Evolutionary conservation across 2,888 invertebrate species (phyloP).

Genomic region (Formica aserva): DNA sequence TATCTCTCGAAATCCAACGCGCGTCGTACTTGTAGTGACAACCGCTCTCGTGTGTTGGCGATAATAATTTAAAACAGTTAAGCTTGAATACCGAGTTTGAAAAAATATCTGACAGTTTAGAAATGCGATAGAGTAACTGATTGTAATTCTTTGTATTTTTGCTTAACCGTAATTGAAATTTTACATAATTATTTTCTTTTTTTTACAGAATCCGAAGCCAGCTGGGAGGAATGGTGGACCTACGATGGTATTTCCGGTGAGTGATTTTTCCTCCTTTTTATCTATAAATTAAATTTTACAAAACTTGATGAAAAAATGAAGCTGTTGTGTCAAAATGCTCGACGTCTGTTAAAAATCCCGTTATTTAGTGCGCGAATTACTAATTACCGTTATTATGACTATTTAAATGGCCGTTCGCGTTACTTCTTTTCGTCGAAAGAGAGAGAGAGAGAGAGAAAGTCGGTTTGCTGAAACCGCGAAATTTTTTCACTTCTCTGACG

Average conservation of each 20-base stretch:
- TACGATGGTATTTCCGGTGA: constrained; percentile 94
- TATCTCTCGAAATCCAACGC: constrained; percentile 51
- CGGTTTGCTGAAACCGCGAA: background rate
- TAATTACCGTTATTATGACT: background rate
- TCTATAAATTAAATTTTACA: background rate
- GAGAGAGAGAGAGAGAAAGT: no score
- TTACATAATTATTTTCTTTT: constrained; percentile 74
- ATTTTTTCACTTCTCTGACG: background rate
- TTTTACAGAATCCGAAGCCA: constrained; percentile 90
- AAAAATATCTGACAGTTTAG: background rate
- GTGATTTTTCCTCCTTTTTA: constrained; percentile 47
- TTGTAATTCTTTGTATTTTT: background rate
- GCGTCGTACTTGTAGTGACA: background rate
- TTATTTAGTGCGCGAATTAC: no score
- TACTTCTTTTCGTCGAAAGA: background rate
- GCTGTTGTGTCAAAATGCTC: background rate
- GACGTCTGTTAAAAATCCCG: background rate
- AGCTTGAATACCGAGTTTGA: background rate
- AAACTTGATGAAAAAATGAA: background rate
- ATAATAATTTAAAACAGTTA: background rate
- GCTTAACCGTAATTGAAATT: background rate
- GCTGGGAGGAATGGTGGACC: constrained; percentile 96
- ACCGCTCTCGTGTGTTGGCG: background rate
- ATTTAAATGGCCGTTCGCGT: background rate
- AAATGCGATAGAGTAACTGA: background rate